Evolutionary conservation across 2,888 invertebrate species (phyloP).

Genomic region (Sminthurides aquaticus): DNA sequence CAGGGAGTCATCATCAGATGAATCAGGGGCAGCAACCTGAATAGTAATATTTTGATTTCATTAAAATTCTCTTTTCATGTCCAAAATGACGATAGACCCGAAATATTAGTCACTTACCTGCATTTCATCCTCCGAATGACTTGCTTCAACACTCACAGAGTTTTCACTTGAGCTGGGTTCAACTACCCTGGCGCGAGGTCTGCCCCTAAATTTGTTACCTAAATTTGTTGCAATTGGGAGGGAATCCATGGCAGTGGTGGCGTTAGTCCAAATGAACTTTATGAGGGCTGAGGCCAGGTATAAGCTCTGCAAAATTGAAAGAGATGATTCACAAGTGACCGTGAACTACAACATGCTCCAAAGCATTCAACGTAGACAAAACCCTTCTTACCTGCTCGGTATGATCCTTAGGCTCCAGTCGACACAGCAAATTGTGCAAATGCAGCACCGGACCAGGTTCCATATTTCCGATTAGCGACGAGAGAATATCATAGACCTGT

Average conservation of each 20-base stretch:
- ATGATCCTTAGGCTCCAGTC: conserved; percentile 81
- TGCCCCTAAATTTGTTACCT: conserved; percentile 30
- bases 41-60: conserved; percentile 14
- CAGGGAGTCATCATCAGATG: conserved; percentile 38
- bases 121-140: conserved; percentile 67
- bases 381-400: conserved; percentile 66
- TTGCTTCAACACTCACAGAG: conserved; percentile 71
- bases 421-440: conserved; percentile 75
- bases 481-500: conserved; percentile 83
- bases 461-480: conserved; percentile 80
- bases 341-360: background rate
- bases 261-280: conserved; percentile 82
- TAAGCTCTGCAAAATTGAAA: conserved; percentile 58
- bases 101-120: conserved; percentile 46
- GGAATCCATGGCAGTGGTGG: conserved; percentile 45
- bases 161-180: conserved; percentile 64
- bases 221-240: conserved; percentile 40
- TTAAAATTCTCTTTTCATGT: too few species aligned
- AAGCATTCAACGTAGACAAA: background rate
- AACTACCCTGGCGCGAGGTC: conserved; percentile 24
- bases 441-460: conserved; percentile 82
- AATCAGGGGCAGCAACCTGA: conserved; percentile 26
- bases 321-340: conserved; percentile 18
- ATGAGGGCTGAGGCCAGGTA: conserved; percentile 82
- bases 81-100: too few species aligned